phyloP scores from a whole-genome alignment of 2,113 vertebrate genomes.

The Syngnathus floridae region DNA sequence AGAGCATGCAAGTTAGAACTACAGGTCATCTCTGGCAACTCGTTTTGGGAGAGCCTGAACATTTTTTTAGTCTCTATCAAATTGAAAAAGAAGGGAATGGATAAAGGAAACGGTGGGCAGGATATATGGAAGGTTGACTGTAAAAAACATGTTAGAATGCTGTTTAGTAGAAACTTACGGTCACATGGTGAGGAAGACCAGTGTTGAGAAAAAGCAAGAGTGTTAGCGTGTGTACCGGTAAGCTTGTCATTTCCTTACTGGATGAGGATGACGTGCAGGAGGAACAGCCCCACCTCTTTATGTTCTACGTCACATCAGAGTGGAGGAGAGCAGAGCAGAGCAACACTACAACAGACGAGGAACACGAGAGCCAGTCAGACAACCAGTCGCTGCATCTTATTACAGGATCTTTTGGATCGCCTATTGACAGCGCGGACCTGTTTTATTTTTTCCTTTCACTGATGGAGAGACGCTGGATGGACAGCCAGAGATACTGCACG shows the following conservation, averaged over 20 bases:
- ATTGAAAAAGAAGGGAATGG: too few species aligned
- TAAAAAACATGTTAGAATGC: neutral
- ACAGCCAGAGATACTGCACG: conserved; percentile 8
- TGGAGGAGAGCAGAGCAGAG: conserved; percentile 32
- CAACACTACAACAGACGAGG: conserved; percentile 32
- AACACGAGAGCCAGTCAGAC: conserved; percentile 29
- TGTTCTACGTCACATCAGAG: conserved; percentile 53
- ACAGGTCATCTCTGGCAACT: neutral
- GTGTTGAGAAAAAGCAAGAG: neutral
- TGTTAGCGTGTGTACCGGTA: conserved; percentile 7
- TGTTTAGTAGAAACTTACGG: neutral
- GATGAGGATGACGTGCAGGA: conserved; percentile 37
- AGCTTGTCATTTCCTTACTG: conserved; percentile 38
- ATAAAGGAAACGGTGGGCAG: neutral
- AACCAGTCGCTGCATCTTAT: conserved; percentile 38
- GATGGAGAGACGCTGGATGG: neutral
- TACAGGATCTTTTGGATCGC: conserved; percentile 11
- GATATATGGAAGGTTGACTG: neutral
- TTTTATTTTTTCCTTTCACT: neutral
- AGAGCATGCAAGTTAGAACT: neutral
- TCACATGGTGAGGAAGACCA: neutral
- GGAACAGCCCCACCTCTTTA: conserved; percentile 47
- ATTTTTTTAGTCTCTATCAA: too few species aligned
- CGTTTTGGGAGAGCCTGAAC: neutral
- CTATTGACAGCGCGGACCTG: conserved; percentile 8